Evolutionary conservation across 2,888 invertebrate genomes (phyloP).

Genomic region (Sphaeridia pumilis): DNA sequence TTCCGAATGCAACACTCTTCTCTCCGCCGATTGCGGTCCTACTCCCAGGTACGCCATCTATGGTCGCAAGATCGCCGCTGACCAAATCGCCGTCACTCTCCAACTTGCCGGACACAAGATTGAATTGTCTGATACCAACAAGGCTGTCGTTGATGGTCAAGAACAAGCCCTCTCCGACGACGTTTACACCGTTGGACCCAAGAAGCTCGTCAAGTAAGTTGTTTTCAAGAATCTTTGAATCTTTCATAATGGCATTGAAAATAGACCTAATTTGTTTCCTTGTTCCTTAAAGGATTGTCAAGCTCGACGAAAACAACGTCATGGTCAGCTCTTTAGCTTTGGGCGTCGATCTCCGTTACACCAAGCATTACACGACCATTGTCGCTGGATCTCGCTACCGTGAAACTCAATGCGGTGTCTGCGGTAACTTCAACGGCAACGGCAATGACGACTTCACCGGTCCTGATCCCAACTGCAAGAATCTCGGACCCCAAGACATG

Average conservation of each 20-base stretch:
- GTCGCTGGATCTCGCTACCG: conserved; percentile 32
- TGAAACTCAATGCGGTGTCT: conserved; percentile 34
- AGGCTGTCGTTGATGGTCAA: conserved; percentile 28
- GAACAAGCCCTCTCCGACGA: conserved; percentile 26
- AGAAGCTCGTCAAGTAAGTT: conserved; percentile 34
- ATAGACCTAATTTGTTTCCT: conserved; percentile 1
- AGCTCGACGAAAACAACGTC: conserved; percentile 32
- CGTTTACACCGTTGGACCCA: conserved; percentile 27
- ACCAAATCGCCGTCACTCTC: conserved; percentile 33
- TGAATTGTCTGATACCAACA: conserved; percentile 31
- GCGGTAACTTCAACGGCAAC: conserved; percentile 35
- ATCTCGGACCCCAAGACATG: conserved; percentile 30
- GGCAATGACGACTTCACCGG: conserved; percentile 32
- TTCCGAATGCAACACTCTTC: conserved; percentile 34
- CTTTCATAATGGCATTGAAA: no score
- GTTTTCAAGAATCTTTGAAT: not conserved
- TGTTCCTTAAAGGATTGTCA: conserved; percentile 23
- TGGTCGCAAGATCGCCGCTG: conserved; percentile 28
- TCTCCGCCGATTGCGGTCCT: conserved; percentile 32
- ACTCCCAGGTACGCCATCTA: conserved; percentile 33
- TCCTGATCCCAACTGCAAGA: conserved; percentile 28
- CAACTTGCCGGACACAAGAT: conserved; percentile 34
- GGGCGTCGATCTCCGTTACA: conserved; percentile 32
- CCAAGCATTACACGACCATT: conserved; percentile 34
- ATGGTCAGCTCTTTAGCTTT: conserved; percentile 27